Percentiles rank a stretch among this genome's conserved stretches.
Conservation (phyloP, 23 tunicate species). For the Ascidia mentula region DNA sequence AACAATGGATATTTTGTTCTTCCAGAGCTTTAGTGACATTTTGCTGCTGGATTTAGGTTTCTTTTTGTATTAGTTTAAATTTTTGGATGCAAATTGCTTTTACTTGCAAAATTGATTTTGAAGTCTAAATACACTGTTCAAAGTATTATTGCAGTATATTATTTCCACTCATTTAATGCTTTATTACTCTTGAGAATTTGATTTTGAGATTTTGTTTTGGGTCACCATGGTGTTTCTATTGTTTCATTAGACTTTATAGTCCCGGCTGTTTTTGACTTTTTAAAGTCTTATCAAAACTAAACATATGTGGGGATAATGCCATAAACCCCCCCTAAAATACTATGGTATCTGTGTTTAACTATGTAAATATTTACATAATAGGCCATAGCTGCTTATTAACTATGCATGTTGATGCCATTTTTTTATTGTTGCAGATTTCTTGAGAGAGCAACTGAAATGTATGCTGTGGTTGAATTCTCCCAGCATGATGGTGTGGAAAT, state of each 20-base stretch:
- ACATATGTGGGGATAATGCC: background rate
- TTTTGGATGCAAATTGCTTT: background rate
- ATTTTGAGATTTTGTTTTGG: background rate
- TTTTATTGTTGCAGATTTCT: slow-evolving; percentile 8
- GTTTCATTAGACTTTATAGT: background rate
- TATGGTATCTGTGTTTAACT: background rate
- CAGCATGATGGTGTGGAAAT: slow-evolving; percentile 6
- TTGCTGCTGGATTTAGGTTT: background rate
- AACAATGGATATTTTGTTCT: slow-evolving; percentile 8
- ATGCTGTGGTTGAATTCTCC: slow-evolving; percentile 2
- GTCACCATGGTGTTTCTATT: slow-evolving; percentile 1
- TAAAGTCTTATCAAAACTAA: background rate
- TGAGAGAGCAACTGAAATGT: slow-evolving; percentile 7
- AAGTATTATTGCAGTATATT: background rate
- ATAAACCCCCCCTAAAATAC: slow-evolving; percentile 5
- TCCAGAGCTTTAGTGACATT: slow-evolving; percentile 2
- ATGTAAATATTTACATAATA: background rate
- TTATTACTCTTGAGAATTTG: background rate
- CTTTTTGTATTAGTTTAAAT: background rate
- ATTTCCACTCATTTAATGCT: background rate
- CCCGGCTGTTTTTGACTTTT: background rate
- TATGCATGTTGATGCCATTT: background rate
- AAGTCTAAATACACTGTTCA: background rate
- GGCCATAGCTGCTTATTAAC: background rate
- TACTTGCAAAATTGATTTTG: background rate